phyloP scores from a whole-genome alignment of 2,888 invertebrate species.

The Eubasilissa splendida region DNA sequence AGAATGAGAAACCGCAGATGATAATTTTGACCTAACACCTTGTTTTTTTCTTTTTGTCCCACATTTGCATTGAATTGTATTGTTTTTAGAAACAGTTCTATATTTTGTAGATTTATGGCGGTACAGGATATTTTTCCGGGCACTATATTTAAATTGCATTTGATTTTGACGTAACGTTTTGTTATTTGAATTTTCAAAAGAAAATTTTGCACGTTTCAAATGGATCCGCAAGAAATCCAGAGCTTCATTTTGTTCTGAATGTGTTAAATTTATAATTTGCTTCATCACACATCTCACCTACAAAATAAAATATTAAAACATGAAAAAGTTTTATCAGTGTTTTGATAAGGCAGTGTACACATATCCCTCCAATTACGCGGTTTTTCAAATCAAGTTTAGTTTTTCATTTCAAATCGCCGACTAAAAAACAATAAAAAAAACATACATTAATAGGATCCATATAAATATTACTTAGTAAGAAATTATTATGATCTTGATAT shows the following conservation, averaged over 20 bases:
- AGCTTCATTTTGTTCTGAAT: conserved; percentile 33
- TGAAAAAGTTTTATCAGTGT: background rate
- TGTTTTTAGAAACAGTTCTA: background rate
- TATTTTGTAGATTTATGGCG: background rate
- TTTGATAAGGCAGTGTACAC: background rate
- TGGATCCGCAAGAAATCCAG: conserved; percentile 38
- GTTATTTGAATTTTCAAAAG: background rate
- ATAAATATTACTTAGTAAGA: too few relatives aligned
- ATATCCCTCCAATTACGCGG: too few relatives aligned
- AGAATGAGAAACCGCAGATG: background rate
- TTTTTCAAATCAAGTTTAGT: too few relatives aligned
- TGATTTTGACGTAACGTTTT: conserved; percentile 6
- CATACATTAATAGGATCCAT: too few relatives aligned
- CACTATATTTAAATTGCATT: background rate
- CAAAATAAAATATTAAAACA: conserved; percentile 11
- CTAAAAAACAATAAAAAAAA: too few relatives aligned
- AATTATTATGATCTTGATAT: too few relatives aligned
- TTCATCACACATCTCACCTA: conserved; percentile 43
- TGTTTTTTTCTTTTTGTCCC: background rate
- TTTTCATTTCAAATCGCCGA: too few relatives aligned
- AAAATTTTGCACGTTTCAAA: conserved; percentile 35
- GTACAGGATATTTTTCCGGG: background rate
- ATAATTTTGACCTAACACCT: background rate
- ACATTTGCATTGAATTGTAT: background rate
- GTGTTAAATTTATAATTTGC: conserved; percentile 35